Evolutionary conservation across 2,113 vertebrate species (phyloP), one percentile per base, ranked within the genome.

Genomic region (Podarcis cretensis): DNA sequence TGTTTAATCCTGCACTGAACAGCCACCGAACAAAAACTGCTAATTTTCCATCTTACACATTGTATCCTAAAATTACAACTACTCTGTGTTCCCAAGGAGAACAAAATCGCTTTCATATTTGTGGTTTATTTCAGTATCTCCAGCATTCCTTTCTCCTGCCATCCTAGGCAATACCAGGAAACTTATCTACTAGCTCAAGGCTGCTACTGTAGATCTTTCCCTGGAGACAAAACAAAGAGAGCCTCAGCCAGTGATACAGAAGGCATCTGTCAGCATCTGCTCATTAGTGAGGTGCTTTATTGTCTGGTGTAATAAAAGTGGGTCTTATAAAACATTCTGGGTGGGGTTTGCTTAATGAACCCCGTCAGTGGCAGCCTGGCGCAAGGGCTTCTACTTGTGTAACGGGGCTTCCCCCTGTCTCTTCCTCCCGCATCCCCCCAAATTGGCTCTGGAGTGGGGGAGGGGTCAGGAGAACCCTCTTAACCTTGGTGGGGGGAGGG

Each of bases 211-310:
- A 40, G 73, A 37, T 35, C 74, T 89, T 84, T 83, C 57, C 66
- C 80, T 59, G 83, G 71, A 83, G 59, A 83, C 87, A 84, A 78
- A 86, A 65, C 75, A 88, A 88, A 89, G 81, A 37, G 14, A 69
- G 57, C 20, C 59, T 78, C 73, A 30, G 37, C 73, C 68, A 66
- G 30, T 76, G 69, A 88, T 83, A 88, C 65, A 88, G 81, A 88
- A 68, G 81, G 73, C 21, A 83, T 88, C 81, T 88, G 81, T 83
- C 87, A 88, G 59, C 87, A 77, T 83, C 32, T 84, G n/a, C 30
- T 89, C 74, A 84, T 89, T 89, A 78, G 74, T 12, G n/a, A 78
- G 43, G 83, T 83, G 63, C n/a, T 83, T 89, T 89, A 84, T 69
- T 78, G 81, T 78, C 81, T 89, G 21, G 59, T 48, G 9, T 32